Evolutionary conservation across 1,140 invertebrate species (phyloP), one percentile per base, ranked within the genome.

Genomic region (Trypoxylus dichotomus): DNA sequence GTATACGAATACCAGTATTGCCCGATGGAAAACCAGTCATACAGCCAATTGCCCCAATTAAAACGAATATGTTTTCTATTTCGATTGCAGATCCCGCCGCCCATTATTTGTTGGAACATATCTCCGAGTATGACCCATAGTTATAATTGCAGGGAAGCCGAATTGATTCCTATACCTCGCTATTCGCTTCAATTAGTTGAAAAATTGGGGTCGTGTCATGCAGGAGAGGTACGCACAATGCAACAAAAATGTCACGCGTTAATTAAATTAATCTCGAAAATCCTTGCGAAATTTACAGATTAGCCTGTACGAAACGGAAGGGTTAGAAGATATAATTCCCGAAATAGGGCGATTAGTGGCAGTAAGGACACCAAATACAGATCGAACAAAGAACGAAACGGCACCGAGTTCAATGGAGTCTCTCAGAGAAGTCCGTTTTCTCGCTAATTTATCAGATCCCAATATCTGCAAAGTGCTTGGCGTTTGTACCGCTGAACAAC

Each of bases 401-500:
- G 81, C 78, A 19, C 81, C 80, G 15, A 82, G 81, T 29, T 79
- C 85, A 76, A 83, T 86, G 54, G 88, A 90, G 80, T 88, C 85
- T 37, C 80, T 91, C 58, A 85, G 90, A 79, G 94, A 96, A 86
- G 89, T 94, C 10, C 90, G 91, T 79, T 92, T 94, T 79, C 89
- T 96, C 79, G 92, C 93, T 25, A 88, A 90, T 75, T 88, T 96
- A 43, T 89, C 89, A 71, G 93, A 96, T 84, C 89, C 92, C 1
- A 94, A 95, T 85, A 88, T 96, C 72, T 92, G 93, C 41, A 88
- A 90, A 76, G 88, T 95, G 29, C 86, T 96, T 72, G 94, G 93
- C 7, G 90, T 94, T 41, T 93, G 93, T 83, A 85, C 87, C 5
- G 85, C 85, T 24, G 90, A 91, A 76, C 87, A 91, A 76, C 92